Percentiles rank a stretch among this genome's conserved stretches.
Evolutionary conservation across 2,113 vertebrate species (phyloP).

Genomic region (Mixornis gularis): DNA sequence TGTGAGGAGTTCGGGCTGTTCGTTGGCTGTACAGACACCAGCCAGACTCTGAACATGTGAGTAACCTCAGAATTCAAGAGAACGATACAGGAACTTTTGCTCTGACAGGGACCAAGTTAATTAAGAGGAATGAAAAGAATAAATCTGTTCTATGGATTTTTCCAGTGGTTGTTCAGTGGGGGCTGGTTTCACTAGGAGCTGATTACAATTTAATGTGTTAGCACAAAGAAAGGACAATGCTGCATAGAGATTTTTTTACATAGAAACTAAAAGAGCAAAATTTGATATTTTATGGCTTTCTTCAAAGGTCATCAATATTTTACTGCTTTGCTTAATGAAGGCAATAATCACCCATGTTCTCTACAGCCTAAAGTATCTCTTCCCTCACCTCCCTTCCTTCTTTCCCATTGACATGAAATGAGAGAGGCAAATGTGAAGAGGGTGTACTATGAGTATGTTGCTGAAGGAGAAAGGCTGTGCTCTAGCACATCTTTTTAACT

Average conservation of each 20-base stretch:
- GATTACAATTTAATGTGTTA: not conserved
- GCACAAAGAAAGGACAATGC: not conserved
- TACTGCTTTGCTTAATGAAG: not conserved
- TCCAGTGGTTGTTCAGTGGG: not conserved
- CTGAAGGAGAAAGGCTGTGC: not conserved
- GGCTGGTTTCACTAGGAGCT: not conserved
- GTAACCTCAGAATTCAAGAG: not conserved
- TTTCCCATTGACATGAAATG: not conserved
- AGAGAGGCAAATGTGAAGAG: not conserved
- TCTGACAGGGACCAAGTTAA: not conserved
- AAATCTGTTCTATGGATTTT: not conserved
- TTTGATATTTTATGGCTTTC: not conserved
- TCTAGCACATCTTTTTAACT: not conserved
- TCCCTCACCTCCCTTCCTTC: too few relatives aligned
- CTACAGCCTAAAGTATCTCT: not conserved
- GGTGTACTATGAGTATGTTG: not conserved
- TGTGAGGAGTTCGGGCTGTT: not conserved
- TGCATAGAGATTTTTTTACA: not conserved
- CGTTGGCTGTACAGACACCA: not conserved
- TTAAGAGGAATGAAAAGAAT: not conserved
- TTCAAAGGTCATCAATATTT: not conserved
- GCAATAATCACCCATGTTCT: not conserved
- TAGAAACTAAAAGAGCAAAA: not conserved
- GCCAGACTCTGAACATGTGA: accelerated
- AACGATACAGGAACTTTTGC: not conserved